Percentiles rank a stretch among this genome's conserved stretches.
Conservation (phyloP, 2,888 invertebrate species). For the Cheilosia soror region DNA sequence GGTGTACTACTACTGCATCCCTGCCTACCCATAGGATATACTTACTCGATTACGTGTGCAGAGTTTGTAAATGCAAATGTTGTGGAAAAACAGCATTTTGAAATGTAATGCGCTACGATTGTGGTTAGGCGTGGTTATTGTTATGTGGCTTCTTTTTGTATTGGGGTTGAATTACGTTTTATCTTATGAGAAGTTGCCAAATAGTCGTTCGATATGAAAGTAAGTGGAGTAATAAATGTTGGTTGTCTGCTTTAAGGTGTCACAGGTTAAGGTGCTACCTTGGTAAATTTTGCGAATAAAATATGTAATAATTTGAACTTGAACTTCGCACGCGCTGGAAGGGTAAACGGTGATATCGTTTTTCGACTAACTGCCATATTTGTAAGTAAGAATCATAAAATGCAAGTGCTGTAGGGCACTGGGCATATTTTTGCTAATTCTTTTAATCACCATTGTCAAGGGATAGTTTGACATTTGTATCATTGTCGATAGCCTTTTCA, state of each 20-base stretch:
- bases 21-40: conserved; percentile 16
- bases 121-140: conserved; percentile 58
- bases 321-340: background rate
- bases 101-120: conserved; percentile 49
- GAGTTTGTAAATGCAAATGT: conserved; percentile 63
- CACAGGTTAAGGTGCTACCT: too few species aligned
- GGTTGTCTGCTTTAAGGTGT: conserved; percentile 35
- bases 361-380: background rate
- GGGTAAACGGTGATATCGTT: background rate
- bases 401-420: too few species aligned
- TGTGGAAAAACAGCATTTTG: conserved; percentile 68
- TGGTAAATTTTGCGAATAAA: background rate
- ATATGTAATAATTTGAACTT: background rate
- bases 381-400: background rate
- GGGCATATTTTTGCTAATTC: too few species aligned
- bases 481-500: too few species aligned
- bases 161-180: conserved; percentile 49
- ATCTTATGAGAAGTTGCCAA: conserved; percentile 50
- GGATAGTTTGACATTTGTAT: too few species aligned
- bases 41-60: conserved; percentile 48
- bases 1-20: background rate
- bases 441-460: too few species aligned
- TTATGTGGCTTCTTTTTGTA: conserved; percentile 52
- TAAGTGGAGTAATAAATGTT: conserved; percentile 27
- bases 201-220: conserved; percentile 23